Percentiles rank a stretch among this genome's conserved stretches.
Conservation (phyloP, 2,888 invertebrate genomes). For the Pollenia amentaria region DNA sequence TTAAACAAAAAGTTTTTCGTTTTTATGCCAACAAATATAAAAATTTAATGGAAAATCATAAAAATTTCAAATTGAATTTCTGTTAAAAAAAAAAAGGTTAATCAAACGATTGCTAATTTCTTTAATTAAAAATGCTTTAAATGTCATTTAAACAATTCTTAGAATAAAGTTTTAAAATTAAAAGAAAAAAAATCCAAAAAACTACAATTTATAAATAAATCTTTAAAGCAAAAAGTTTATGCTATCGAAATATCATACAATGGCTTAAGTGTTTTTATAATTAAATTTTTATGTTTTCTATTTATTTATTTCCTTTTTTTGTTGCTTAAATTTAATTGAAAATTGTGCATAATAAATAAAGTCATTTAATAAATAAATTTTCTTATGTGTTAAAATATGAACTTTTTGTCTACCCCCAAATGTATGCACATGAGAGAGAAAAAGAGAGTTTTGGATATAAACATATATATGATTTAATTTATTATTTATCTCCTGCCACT, state of each 20-base stretch:
- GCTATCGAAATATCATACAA: not conserved
- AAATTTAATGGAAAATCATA: too few species aligned
- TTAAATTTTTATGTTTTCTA: not conserved
- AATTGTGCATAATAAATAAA: slow-evolving; percentile 8
- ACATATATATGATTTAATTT: slow-evolving; percentile 46
- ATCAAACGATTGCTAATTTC: too few species aligned
- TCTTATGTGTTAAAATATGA: not conserved
- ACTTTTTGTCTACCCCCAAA: slow-evolving; percentile 16
- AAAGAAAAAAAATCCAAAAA: too few species aligned
- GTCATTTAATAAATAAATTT: slow-evolving; percentile 8
- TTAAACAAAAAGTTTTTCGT: too few species aligned
- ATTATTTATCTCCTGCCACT: slow-evolving; percentile 39
- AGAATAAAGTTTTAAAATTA: too few species aligned
- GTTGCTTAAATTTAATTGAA: not conserved
- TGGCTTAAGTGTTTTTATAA: not conserved
- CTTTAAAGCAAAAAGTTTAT: not conserved
- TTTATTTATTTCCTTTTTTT: not conserved
- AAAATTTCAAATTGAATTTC: too few species aligned
- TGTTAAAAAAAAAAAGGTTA: too few species aligned
- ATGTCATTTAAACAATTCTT: too few species aligned
- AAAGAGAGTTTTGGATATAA: slow-evolving; percentile 1
- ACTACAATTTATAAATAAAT: too few species aligned
- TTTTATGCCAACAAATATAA: too few species aligned
- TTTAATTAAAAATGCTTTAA: too few species aligned
- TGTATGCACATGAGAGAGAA: not conserved